Evolutionary conservation across 2,113 vertebrate species (phyloP).

Genomic region (Lagopus muta): DNA sequence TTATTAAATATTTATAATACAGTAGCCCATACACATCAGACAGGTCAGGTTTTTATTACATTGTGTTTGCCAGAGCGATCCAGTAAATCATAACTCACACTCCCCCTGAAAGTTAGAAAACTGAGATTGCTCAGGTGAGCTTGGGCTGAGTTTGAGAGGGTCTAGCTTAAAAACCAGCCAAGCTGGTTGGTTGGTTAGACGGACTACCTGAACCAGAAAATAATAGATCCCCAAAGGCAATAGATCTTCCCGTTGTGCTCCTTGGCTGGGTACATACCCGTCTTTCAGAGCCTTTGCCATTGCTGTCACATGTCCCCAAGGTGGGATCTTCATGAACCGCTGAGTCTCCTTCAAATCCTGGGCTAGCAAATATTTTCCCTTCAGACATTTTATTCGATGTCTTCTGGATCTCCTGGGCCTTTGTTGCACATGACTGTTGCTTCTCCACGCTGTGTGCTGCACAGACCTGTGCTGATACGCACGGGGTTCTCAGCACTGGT

Average conservation of each 20-base stretch:
- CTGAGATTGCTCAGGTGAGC: background rate
- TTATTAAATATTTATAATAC: conserved; percentile 49
- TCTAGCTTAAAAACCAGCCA: background rate
- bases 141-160: background rate
- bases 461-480: background rate
- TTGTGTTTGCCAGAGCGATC: background rate
- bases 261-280: background rate
- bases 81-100: background rate
- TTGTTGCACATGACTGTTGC: background rate
- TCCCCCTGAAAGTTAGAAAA: background rate
- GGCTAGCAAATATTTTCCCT: background rate
- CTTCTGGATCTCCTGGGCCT: background rate
- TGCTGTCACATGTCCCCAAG: background rate
- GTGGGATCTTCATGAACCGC: background rate
- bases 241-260: background rate
- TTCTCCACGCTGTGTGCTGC: rapidly evolving
- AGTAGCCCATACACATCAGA: conserved; percentile 15
- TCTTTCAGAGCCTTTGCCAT: background rate
- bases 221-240: background rate
- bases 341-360: background rate
- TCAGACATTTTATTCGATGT: background rate
- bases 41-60: background rate
- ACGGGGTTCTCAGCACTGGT: background rate
- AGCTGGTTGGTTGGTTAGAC: background rate
- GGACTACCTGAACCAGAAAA: background rate